Base-by-base conservation (phyloP, 2,888 invertebrate species). In the Laothoe populi region DNA sequence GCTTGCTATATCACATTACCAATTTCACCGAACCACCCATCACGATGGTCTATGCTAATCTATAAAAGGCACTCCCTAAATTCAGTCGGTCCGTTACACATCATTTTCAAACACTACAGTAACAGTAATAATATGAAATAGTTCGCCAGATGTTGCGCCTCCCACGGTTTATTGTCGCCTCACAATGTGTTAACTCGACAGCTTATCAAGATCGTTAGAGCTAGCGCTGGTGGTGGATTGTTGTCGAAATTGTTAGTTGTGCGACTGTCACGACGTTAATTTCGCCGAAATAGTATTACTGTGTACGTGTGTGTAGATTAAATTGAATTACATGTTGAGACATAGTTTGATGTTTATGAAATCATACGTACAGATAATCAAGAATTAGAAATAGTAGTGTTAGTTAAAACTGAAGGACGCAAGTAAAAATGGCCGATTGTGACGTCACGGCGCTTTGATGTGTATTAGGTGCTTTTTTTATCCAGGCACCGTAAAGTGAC, bases 121-220 rank as follows among this genome's bases (percentile, higher is more conserved):
- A 10, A 38, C 13, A 38, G 38, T 38, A 38, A 62, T 49, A 60
- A 64, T 65, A 63, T 49, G 42, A 59, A 59, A 45, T 57, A 38
- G 59, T 40, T 26, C 11, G 57, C 73, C 79, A 81, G 77, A 80
- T 80, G 79, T 80, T 71, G 57, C 67, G 70, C 78, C 81, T 81
- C 81, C 81, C 81, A 81, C 80, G 76, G 70, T 69, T 72, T 64
- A 71, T 70, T 70, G 69, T 69, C 57, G 49, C 42, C 61, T 21
- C 19, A 62, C 58, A 42, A 53, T 61, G 40, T 61, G 40, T 53
- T 53, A 53, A 53, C 40, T 21, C 42, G 60, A 61, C 60, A 61
- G 46, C 53, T 40, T 53, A 53, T 61, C 60, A 53, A 24, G 42
- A 61, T 61, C 60, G 60, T 61, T 44, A 53, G 60, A 31, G 31